Percentiles rank a stretch among this genome's conserved stretches.
These are phyloP conservation scores for Pangasius djambal DNA, from an alignment of 2,797 vertebrate genomes.

Conservation along the genomic window DNA sequence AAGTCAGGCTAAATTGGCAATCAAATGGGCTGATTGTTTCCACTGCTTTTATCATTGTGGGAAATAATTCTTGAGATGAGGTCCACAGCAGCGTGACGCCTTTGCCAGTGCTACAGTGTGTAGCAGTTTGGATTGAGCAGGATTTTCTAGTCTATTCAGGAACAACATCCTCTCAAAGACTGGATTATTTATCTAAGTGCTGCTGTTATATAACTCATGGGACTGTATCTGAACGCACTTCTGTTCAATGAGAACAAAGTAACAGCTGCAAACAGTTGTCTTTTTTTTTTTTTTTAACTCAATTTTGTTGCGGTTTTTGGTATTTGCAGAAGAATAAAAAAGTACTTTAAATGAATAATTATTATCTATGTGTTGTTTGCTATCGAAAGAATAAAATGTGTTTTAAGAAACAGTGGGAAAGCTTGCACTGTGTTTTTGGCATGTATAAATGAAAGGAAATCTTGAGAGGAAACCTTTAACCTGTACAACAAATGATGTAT, in stretches of 20 bases:
- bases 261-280: neutral
- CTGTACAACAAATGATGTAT: neutral
- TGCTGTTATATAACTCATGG: neutral
- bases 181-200: neutral
- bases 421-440: neutral
- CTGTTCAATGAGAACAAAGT: neutral
- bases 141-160: neutral
- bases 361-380: neutral
- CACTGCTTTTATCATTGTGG: neutral
- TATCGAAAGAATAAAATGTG: neutral
- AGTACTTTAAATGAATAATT: neutral
- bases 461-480: neutral
- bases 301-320: neutral
- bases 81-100: neutral
- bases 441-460: neutral
- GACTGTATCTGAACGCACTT: neutral
- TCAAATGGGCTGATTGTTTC: neutral
- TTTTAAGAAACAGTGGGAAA: neutral
- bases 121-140: neutral
- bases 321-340: neutral
- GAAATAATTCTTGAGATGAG: neutral
- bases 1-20: neutral
- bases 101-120: neutral
- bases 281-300: neutral
- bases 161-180: neutral